Evolutionary conservation across 23 tunicate species (phyloP), one percentile per base, ranked within the genome.

Genomic region (Styela plicata): DNA sequence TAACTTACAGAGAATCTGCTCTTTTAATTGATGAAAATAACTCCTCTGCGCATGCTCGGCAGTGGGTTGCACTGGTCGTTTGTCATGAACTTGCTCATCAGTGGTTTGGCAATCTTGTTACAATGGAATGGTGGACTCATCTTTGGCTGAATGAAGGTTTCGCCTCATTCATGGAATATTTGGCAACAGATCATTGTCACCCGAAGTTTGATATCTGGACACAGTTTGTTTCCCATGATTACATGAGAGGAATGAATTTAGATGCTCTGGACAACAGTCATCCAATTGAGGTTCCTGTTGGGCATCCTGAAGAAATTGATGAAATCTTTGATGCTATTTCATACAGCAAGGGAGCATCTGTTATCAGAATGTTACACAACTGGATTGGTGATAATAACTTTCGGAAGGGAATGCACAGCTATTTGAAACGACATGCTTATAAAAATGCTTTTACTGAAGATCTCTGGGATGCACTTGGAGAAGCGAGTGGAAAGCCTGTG

Each of bases 91-190:
- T 96, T n/a, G 97, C 99, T 37, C 99, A 96, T 66, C 99, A 96
- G 53, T 96, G 99, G 99, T 96, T 96, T 57, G 99, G 99, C n/a
- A 96, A 96, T 74, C 82, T 96, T 20, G 99, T 96, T 64, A 96
- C 99, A n/a, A 96, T 96, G 99, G 99, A 96, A 85, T 96, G 99
- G 99, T 96, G 99, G 99, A 96, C 99, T 1, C 99, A 96, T 74
- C 74, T 96, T 70, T 96, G 99, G 99, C 76, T 96, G 67, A 96
- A 91, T 67, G 99, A 96, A 74, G 99, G 99, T 34, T 96, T 96
- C 71, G 99, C 99, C 3, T 78, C 97, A 13, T 96, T 96, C 75
- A 96, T 96, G 97, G 99, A 91, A 67, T 96, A 96, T 76, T 82
- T 91, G 34, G 88, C 95, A 36, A 91, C 92, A 24, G 97, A 96